Conservation (phyloP, 2,797 vertebrate genomes). For the Diplodus puntazzo region DNA sequence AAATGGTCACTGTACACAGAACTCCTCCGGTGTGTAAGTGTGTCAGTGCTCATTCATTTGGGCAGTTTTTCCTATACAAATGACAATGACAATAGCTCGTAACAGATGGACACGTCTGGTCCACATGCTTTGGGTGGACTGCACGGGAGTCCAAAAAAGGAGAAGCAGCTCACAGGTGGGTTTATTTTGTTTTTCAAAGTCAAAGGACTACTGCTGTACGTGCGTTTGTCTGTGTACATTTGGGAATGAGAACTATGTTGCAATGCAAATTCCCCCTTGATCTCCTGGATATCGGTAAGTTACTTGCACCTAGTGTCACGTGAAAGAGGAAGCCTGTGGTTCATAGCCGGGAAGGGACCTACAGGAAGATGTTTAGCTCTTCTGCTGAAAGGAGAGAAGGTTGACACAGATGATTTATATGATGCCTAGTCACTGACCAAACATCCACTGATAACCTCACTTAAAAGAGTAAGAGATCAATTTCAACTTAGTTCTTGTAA, state of each 20-base stretch:
- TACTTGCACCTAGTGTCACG: slow-evolving; percentile 25
- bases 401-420: slow-evolving; percentile 68
- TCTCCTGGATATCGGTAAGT: slow-evolving; percentile 40
- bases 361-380: slow-evolving; percentile 59
- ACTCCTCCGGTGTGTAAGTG: slow-evolving; percentile 34
- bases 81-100: slow-evolving; percentile 14
- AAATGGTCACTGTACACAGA: slow-evolving; percentile 70
- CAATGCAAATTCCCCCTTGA: slow-evolving; percentile 45
- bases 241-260: slow-evolving; percentile 47
- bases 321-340: slow-evolving; percentile 49
- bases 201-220: background rate
- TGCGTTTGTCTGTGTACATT: slow-evolving; percentile 5
- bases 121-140: slow-evolving; percentile 22
- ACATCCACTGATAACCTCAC: slow-evolving; percentile 61
- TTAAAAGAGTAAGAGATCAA: slow-evolving; percentile 62
- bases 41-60: slow-evolving; percentile 45
- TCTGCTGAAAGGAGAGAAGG: slow-evolving; percentile 76
- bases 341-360: slow-evolving; percentile 7
- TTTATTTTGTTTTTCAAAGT: slow-evolving; percentile 7
- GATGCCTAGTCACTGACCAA: slow-evolving; percentile 66
- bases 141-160: slow-evolving; percentile 16
- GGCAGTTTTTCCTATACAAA: slow-evolving; percentile 11
- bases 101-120: slow-evolving; percentile 17
- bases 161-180: slow-evolving; percentile 5
- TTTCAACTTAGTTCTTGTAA: slow-evolving; percentile 79